phyloP scores from a whole-genome alignment of 2,797 vertebrate species.

The Pipistrellus pipistrellus region DNA sequence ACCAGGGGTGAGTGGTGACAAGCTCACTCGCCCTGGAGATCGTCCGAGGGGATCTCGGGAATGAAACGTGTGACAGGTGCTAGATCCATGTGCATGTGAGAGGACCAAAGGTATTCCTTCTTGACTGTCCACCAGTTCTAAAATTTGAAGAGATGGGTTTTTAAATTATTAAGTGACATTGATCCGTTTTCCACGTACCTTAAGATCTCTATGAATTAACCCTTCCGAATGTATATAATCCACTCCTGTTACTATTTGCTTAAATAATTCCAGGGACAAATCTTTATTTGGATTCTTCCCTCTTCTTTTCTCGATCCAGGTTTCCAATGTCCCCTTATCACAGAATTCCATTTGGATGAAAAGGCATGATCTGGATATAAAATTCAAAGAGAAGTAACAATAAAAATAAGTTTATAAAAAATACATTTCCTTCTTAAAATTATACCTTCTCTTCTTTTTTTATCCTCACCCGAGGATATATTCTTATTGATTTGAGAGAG shows the following conservation, averaged over 20 bases:
- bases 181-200: conserved; percentile 87
- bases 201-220: conserved; percentile 95
- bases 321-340: conserved; percentile 88
- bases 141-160: conserved; percentile 33
- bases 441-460: not conserved
- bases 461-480: not conserved
- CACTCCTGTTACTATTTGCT: conserved; percentile 91
- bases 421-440: not conserved
- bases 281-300: conserved; percentile 58
- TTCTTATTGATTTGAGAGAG: not conserved
- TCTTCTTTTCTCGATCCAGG: conserved; percentile 88
- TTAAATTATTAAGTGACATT: not conserved
- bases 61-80: not conserved
- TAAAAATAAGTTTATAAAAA: conserved; percentile 46
- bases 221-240: conserved; percentile 90
- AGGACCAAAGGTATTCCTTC: not conserved
- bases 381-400: conserved; percentile 67
- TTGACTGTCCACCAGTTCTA: not conserved
- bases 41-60: not conserved
- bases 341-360: conserved; percentile 96
- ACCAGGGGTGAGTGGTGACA: not conserved
- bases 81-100: not conserved
- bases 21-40: not conserved
- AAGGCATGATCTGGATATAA: conserved; percentile 87
- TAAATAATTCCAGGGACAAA: conserved; percentile 86